Conservation (phyloP, 2,113 vertebrate genomes). For the Trichechus manatus region DNA sequence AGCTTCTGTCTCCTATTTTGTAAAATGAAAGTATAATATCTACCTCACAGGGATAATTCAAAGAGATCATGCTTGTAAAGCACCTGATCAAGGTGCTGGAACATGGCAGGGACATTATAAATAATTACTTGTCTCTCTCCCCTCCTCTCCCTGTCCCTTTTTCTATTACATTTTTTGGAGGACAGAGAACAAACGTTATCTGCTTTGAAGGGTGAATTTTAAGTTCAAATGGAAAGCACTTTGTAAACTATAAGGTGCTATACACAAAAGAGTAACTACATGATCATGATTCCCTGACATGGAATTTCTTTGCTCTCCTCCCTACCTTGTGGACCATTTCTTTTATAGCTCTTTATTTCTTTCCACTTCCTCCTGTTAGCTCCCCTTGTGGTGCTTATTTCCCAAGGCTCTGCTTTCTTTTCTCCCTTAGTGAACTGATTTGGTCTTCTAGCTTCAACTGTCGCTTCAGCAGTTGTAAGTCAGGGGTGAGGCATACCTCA, state of each 20-base stretch:
- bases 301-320: not conserved
- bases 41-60: not conserved
- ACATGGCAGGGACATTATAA: not conserved
- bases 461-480: slow-evolving; percentile 45
- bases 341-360: not conserved
- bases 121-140: not conserved
- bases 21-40: not conserved
- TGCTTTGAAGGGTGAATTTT: slow-evolving; percentile 11
- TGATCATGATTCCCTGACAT: not conserved
- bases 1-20: not conserved
- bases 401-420: not conserved
- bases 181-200: not conserved
- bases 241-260: not conserved
- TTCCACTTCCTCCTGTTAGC: not conserved
- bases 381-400: not conserved
- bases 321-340: not conserved
- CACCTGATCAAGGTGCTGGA: not conserved
- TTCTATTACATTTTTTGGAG: not conserved
- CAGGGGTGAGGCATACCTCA: not conserved
- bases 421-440: not conserved
- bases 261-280: not conserved
- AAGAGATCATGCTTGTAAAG: not conserved
- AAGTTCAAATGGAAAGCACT: not conserved
- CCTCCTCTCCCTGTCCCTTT: not conserved
- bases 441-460: not conserved